Base-by-base conservation (phyloP, 2,797 vertebrate genomes). In the Acrocephalus scirpaceus region DNA sequence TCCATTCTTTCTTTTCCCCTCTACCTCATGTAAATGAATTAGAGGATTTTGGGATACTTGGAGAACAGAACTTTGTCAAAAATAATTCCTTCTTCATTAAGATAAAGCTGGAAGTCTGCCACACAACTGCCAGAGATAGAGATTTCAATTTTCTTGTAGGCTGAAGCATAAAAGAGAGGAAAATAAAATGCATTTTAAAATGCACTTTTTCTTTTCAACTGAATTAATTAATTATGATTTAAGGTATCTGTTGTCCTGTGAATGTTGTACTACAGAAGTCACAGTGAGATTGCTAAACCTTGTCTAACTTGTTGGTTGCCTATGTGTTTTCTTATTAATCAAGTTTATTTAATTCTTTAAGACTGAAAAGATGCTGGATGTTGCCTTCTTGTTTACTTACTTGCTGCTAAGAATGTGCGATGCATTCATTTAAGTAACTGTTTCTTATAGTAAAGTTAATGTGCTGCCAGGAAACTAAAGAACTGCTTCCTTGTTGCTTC, bases 71-170 rank as follows among this genome's bases (percentile, higher is more conserved):
- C 40, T 93, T 83, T 75, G 40, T 71, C 64, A 69, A 76, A 93
- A 95, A 78, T 34, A 83, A 93, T 72, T 85, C 83, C 40, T 93
- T 94, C 88, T 95, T 84, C 34, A 92, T 90, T 96, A 90, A 93
- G 72, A 72, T 96, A 95, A 94, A 92, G 44, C 70, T 90, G 95
- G 58, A 94, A 92, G 76, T 88, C 92, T 86, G 72, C 71, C 90
- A 93, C 60, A 81, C 60, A 42, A 50, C 29, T 94, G 78, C 61
- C 53, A 71, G 73, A 92, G 64, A 88, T 26, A 91, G 66, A 93
- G 40, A 93, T 91, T 95, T 93, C 67, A 95, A 85, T 94, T 73
- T 95, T 94, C 94, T 92, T 38, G 58, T 95, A 80, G 71, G 60
- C 16, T 94, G 92, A 93, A 97, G 91, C 93, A 95, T 91, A 94